Percentiles rank a stretch among this genome's conserved stretches.
phyloP scores from a whole-genome alignment of 2,888 invertebrate species.

The Hemicrepidius hirtus region DNA sequence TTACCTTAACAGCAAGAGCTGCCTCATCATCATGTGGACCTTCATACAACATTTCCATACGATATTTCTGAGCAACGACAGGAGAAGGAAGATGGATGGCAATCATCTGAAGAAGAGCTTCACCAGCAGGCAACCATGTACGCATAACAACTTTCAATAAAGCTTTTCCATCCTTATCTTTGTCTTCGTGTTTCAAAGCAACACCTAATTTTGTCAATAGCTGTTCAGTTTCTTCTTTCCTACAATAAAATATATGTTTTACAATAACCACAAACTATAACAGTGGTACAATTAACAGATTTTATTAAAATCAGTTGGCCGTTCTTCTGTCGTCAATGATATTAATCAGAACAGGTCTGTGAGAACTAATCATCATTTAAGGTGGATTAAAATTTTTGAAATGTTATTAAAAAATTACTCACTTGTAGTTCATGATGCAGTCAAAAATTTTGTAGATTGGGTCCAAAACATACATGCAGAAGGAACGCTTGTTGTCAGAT shows the following conservation, averaged over 20 bases:
- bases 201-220: slow-evolving; percentile 94
- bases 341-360: slow-evolving; percentile 32
- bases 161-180: slow-evolving; percentile 96
- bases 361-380: slow-evolving; percentile 19
- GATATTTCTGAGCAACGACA: slow-evolving; percentile 98
- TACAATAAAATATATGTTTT: slow-evolving; percentile 68
- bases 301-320: slow-evolving; percentile 20
- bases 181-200: slow-evolving; percentile 94
- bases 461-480: slow-evolving; percentile 98
- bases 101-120: slow-evolving; percentile 99
- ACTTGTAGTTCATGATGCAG: slow-evolving; percentile 76
- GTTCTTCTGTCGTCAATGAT: slow-evolving; percentile 12
- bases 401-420: slow-evolving; percentile 46
- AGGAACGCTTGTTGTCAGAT: slow-evolving; percentile 94
- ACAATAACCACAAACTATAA: too few species aligned
- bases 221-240: slow-evolving; percentile 93
- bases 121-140: slow-evolving; percentile 99
- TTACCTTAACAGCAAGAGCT: slow-evolving; percentile 85
- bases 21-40: slow-evolving; percentile 82
- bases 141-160: slow-evolving; percentile 98
- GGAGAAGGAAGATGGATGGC: slow-evolving; percentile 99
- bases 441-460: slow-evolving; percentile 97
- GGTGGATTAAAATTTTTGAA: not conserved
- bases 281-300: not conserved
- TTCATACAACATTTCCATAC: slow-evolving; percentile 99